These are phyloP conservation scores for Simalia tracyae DNA, from an alignment of 2,797 vertebrate genomes.

Conservation along the genomic window DNA sequence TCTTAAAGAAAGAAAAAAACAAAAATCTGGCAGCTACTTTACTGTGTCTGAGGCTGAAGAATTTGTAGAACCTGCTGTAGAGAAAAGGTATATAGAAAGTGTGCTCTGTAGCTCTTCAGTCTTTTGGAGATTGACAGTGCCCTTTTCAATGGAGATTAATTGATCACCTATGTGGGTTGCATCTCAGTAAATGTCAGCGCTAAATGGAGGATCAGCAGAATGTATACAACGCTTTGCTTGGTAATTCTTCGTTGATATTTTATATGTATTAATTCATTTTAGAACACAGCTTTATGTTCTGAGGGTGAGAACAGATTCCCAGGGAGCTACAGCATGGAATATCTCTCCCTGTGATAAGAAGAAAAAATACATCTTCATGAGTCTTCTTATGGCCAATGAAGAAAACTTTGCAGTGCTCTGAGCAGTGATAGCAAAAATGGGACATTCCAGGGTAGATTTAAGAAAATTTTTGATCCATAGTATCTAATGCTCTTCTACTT, in stretches of 20 bases:
- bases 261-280: not conserved
- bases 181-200: constrained; percentile 65
- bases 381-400: not conserved
- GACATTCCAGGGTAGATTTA: not conserved
- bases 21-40: not conserved
- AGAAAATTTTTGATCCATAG: not conserved
- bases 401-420: not conserved
- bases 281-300: not conserved
- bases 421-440: not conserved
- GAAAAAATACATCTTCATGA: not conserved
- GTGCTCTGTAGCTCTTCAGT: constrained; percentile 35
- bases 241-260: constrained; percentile 48
- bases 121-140: constrained; percentile 61
- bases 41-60: not conserved
- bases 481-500: not conserved
- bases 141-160: constrained; percentile 68
- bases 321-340: not conserved
- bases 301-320: not conserved
- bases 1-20: constrained; percentile 21
- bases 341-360: not conserved
- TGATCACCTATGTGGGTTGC: constrained; percentile 54
- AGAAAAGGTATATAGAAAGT: constrained; percentile 28
- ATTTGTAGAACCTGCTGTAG: constrained; percentile 24
- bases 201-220: constrained; percentile 47
- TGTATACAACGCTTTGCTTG: constrained; percentile 35